phyloP scores from a whole-genome alignment of 1,140 invertebrate species.

The Ditylenchus dipsaci region DNA sequence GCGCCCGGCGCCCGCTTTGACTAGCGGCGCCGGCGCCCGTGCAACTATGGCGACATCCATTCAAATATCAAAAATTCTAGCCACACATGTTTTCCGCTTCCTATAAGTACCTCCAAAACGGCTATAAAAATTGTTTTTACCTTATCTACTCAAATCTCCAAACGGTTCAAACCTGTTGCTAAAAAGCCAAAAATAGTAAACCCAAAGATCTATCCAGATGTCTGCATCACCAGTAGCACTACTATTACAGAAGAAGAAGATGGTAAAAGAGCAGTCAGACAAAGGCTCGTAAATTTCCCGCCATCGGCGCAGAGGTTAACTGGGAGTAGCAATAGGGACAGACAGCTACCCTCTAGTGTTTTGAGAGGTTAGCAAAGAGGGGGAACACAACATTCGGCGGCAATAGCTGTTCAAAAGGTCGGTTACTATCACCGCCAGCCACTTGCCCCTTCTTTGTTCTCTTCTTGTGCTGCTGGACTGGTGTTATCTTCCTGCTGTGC shows the following conservation, averaged over 20 bases:
- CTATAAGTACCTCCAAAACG: too few species aligned
- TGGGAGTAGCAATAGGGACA: not conserved
- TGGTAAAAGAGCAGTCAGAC: not conserved
- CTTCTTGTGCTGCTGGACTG: not conserved
- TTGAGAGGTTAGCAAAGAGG: not conserved
- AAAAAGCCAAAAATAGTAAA: not conserved
- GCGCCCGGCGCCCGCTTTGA: too few species aligned
- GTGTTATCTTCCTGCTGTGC: not conserved
- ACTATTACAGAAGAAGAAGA: not conserved
- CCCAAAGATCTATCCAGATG: not conserved
- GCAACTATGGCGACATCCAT: too few species aligned
- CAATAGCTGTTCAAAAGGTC: not conserved
- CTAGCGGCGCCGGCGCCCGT: too few species aligned
- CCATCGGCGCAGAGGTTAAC: not conserved
- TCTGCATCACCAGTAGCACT: too few species aligned
- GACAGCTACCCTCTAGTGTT: not conserved
- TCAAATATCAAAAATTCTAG: too few species aligned
- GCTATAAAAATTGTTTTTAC: too few species aligned
- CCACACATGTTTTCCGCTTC: too few species aligned
- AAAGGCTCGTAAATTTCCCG: conserved; percentile 3
- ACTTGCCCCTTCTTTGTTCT: not conserved
- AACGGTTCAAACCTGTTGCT: not conserved
- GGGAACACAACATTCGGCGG: too few species aligned
- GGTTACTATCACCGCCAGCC: not conserved
- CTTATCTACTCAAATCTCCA: too few species aligned